A percentile compares a stretch with the other conserved stretches of the same genome.
Conservation (phyloP, 2,797 vertebrate genomes). For the Pygocentrus nattereri region DNA sequence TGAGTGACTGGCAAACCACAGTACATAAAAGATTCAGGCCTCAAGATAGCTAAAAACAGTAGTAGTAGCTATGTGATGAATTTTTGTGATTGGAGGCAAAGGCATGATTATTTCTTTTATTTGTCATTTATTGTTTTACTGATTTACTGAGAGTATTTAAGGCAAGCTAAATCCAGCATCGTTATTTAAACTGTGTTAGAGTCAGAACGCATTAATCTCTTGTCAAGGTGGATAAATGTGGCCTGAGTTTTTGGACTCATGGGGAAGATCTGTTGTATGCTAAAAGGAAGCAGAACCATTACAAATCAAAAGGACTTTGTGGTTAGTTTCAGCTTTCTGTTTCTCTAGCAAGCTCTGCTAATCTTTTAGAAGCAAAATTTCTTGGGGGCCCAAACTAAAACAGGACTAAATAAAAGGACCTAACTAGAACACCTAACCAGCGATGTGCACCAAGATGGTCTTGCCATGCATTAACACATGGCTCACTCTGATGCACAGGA, state of each 20-base stretch:
- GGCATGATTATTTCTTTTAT: too few relatives aligned
- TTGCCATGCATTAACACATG: background rate
- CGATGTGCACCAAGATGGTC: background rate
- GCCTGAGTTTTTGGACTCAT: background rate
- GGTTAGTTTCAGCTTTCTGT: background rate
- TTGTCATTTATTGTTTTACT: too few relatives aligned
- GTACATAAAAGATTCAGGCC: background rate
- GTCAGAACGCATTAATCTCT: background rate
- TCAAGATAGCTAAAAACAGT: too few relatives aligned
- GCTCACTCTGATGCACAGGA: background rate
- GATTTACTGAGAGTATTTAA: background rate
- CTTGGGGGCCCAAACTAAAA: background rate
- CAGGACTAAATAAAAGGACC: background rate
- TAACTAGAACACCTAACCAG: background rate
- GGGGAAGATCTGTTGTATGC: background rate
- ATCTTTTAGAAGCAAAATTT: background rate
- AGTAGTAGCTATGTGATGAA: too few relatives aligned
- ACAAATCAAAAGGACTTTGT: background rate
- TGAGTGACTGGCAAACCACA: too few relatives aligned
- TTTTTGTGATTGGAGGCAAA: too few relatives aligned
- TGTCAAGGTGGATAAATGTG: background rate
- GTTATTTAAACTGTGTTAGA: background rate
- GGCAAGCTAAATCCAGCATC: background rate
- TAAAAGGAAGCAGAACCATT: background rate
- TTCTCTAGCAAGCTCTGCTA: background rate